Evolutionary conservation across 2,888 invertebrate genomes (phyloP).

Genomic region (Osedax fenrisi): DNA sequence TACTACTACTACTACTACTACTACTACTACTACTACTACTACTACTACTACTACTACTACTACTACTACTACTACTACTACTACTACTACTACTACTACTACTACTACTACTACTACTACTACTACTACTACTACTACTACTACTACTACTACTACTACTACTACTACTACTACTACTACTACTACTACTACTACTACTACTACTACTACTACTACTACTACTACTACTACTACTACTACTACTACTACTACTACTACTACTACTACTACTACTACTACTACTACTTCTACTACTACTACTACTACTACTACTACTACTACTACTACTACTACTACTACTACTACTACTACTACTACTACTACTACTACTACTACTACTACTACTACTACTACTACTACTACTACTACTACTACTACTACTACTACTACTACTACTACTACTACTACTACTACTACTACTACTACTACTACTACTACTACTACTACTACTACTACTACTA

Average conservation of each 20-base stretch:
- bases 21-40: background rate
- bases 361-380: background rate
- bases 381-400: background rate
- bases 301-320: background rate
- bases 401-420: background rate
- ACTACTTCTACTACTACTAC: background rate
- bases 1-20: background rate
- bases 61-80: background rate
- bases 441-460: slow-evolving; percentile 5
- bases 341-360: background rate
- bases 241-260: background rate
- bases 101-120: slow-evolving; percentile 2
- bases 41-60: background rate
- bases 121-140: background rate
- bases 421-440: slow-evolving; percentile 3
- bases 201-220: slow-evolving; percentile 2
- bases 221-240: background rate
- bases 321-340: background rate
- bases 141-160: background rate
- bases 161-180: background rate
- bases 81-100: background rate
- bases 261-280: background rate
- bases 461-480: background rate
- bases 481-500: slow-evolving; percentile 3
- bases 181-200: background rate